Conservation (phyloP, 1,140 invertebrate species). For the Apis dorsata region DNA sequence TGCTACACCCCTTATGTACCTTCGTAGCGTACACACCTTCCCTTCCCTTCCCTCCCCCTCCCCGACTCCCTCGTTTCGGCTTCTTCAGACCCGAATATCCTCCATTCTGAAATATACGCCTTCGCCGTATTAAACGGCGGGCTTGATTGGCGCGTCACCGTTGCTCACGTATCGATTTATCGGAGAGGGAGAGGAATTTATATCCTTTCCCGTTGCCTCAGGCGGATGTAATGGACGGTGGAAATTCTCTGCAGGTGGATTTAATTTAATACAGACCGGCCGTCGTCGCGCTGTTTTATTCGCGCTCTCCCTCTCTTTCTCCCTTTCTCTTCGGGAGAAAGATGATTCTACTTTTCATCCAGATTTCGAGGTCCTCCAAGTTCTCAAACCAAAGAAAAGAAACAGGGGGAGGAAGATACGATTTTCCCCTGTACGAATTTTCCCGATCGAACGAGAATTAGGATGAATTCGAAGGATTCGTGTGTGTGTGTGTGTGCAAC, state of each 20-base stretch:
- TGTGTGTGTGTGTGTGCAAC: not conserved
- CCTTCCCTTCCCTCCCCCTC: not conserved
- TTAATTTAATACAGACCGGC: conserved; percentile 49
- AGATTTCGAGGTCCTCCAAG: not conserved
- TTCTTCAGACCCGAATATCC: conserved; percentile 46
- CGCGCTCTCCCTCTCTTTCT: not conserved
- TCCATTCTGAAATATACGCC: conserved; percentile 50
- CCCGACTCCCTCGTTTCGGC: conserved; percentile 26
- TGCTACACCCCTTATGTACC: conserved; percentile 3
- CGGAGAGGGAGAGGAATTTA: conserved; percentile 49
- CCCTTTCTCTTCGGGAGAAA: too few relatives aligned
- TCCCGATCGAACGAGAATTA: not conserved
- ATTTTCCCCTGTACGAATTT: too few relatives aligned
- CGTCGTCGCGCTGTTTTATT: conserved; percentile 36
- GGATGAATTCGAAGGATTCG: not conserved
- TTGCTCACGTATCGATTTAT: conserved; percentile 55
- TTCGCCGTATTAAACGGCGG: conserved; percentile 48
- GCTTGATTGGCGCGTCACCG: conserved; percentile 51
- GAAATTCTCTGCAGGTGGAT: conserved; percentile 51
- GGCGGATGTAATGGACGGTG: conserved; percentile 51
- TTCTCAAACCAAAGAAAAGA: too few relatives aligned
- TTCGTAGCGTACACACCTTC: not conserved
- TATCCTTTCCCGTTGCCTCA: conserved; percentile 48
- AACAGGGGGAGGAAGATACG: too few relatives aligned
- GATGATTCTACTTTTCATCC: not conserved